phyloP scores from a whole-genome alignment of 2,888 invertebrate genomes.

The Thyatira batis region DNA sequence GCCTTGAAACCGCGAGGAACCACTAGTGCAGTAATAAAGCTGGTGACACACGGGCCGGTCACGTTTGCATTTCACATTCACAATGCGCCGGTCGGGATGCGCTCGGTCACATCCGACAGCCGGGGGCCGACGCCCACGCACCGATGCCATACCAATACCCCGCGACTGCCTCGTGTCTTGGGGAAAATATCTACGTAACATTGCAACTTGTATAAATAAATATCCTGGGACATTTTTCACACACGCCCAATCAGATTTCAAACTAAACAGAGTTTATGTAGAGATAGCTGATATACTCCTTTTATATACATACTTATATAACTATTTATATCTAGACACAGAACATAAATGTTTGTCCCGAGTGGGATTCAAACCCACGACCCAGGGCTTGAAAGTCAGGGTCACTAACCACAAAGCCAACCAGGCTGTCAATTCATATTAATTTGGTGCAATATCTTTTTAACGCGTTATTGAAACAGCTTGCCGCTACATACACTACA shows the following conservation, averaged over 20 bases:
- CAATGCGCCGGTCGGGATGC: constrained; percentile 49
- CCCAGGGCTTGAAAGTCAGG: too few relatives aligned
- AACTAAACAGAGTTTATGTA: too few relatives aligned
- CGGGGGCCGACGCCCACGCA: constrained; percentile 34
- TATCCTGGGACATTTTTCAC: too few relatives aligned
- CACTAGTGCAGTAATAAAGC: constrained; percentile 43
- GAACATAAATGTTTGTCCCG: too few relatives aligned
- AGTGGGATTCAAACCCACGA: too few relatives aligned
- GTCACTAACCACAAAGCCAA: too few relatives aligned
- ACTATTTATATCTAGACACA: too few relatives aligned
- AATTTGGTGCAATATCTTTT: neutral
- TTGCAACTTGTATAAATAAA: neutral
- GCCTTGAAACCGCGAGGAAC: constrained; percentile 6
- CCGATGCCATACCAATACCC: constrained; percentile 11
- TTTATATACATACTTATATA: too few relatives aligned
- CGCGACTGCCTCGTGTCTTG: neutral
- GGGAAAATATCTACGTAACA: neutral
- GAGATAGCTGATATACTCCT: too few relatives aligned
- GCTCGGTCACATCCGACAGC: constrained; percentile 53
- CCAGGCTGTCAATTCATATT: neutral
- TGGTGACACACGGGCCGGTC: constrained; percentile 43
- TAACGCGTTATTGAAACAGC: neutral
- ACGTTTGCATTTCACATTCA: constrained; percentile 60
- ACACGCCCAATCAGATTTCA: too few relatives aligned
- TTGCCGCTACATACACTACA: neutral